Conservation (phyloP, 2,113 vertebrate species). For the Podarcis raffonei region DNA sequence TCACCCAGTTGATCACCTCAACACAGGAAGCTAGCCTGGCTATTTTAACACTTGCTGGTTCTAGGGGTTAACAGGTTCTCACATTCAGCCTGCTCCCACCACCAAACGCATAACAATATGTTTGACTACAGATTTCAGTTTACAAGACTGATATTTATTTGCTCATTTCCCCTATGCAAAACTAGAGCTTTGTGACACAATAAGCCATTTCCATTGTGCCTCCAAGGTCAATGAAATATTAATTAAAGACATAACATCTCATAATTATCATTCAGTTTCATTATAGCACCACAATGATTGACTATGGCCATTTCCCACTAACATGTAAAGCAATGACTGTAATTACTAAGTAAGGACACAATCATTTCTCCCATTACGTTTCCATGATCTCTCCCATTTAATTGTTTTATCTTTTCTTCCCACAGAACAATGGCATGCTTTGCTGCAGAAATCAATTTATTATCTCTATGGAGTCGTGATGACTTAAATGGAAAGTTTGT, state of each 20-base stretch:
- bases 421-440: background rate
- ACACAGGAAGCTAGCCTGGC: no score
- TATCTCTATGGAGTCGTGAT: background rate
- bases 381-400: conserved; percentile 7
- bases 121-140: background rate
- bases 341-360: conserved; percentile 36
- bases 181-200: background rate
- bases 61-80: no score
- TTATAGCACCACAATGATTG: conserved; percentile 11
- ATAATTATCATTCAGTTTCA: conserved; percentile 16
- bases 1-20: no score
- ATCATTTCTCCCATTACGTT: conserved; percentile 19
- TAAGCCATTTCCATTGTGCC: background rate
- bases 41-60: no score
- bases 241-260: background rate
- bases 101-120: background rate
- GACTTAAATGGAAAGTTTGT: background rate
- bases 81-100: no score
- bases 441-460: conserved; percentile 18
- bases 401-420: conserved; percentile 24
- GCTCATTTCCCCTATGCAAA: background rate
- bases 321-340: background rate
- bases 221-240: conserved; percentile 30
- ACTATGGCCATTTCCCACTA: conserved; percentile 20
- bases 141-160: background rate